Conservation (phyloP, 2,888 invertebrate genomes). For the Ernsta delagoae region DNA sequence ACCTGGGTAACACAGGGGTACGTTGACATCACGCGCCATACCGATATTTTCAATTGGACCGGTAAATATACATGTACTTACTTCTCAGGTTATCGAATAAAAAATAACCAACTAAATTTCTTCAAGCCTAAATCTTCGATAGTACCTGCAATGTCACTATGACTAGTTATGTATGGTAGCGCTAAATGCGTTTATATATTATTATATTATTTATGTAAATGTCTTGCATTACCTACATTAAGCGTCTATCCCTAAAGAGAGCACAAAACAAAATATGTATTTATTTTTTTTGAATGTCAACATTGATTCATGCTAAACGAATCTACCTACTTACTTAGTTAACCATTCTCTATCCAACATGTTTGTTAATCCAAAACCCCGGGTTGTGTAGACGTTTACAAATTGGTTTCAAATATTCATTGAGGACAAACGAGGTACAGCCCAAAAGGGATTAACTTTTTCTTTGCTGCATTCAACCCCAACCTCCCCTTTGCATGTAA, state of each 20-base stretch:
- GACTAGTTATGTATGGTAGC: no score
- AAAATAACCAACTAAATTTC: no score
- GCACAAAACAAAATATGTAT: no score
- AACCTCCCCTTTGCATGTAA: constrained; percentile 14
- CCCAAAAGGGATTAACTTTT: constrained; percentile 45
- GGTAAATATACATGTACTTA: neutral
- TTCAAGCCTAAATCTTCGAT: no score
- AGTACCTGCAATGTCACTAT: no score
- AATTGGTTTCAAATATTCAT: constrained; percentile 55
- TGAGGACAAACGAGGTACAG: constrained; percentile 43
- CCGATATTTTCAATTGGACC: neutral
- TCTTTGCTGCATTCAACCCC: constrained; percentile 25
- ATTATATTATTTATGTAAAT: no score
- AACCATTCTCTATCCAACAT: constrained; percentile 15
- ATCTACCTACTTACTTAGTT: neutral
- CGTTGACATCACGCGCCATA: neutral
- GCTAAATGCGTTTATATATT: no score
- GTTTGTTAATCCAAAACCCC: neutral
- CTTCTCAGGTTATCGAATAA: no score
- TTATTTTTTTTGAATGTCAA: no score
- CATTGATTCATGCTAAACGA: no score
- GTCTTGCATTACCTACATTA: no score
- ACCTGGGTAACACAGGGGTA: neutral
- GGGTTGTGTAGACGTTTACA: constrained; percentile 44
- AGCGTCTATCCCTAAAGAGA: no score